These are phyloP conservation scores for Rhodeus uyekii DNA, from an alignment of 2,797 vertebrate species.

Conservation along the genomic window DNA sequence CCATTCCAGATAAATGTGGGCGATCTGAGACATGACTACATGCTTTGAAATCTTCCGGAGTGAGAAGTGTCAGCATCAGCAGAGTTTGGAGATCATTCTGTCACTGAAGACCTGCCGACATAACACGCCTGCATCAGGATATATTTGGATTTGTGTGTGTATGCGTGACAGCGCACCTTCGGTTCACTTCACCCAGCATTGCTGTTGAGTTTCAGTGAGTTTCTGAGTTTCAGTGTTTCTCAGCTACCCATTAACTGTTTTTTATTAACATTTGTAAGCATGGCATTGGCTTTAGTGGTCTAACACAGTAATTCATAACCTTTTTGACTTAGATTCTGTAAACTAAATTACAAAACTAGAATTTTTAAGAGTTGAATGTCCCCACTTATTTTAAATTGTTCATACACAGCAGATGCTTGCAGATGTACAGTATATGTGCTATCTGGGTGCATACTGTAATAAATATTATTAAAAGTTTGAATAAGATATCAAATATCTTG, in stretches of 20 bases:
- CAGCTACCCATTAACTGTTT: not conserved
- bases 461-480: no score
- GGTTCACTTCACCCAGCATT: slow-evolving; percentile 1
- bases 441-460: no score
- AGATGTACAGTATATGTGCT: no score
- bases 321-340: not conserved
- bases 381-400: not conserved
- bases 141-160: slow-evolving; percentile 31
- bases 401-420: no score
- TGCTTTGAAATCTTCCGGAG: not conserved
- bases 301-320: not conserved
- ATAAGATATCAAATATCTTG: no score
- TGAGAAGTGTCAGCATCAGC: slow-evolving; percentile 12
- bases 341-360: not conserved
- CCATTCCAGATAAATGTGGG: slow-evolving; percentile 3
- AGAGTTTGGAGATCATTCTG: slow-evolving; percentile 10
- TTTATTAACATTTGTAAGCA: not conserved
- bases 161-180: slow-evolving; percentile 23
- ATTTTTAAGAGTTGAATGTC: not conserved
- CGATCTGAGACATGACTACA: slow-evolving; percentile 2
- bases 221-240: not conserved
- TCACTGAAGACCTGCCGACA: slow-evolving; percentile 2
- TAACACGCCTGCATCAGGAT: slow-evolving; percentile 23
- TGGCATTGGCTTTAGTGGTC: not conserved
- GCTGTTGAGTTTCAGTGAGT: no score